Conservation (phyloP, 2,113 vertebrate genomes). For the Cebus imitator region DNA sequence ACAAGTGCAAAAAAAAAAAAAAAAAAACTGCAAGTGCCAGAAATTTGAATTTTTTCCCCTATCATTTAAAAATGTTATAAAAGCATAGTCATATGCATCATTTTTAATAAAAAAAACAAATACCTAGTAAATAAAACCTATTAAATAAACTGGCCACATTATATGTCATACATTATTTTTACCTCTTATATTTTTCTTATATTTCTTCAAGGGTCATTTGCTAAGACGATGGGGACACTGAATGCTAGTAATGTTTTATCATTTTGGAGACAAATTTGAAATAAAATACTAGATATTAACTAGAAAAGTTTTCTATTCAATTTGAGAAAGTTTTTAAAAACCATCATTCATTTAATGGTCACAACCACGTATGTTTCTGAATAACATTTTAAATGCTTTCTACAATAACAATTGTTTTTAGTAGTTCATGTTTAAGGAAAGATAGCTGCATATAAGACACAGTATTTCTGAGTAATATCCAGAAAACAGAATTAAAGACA, state of each 20-base stretch:
- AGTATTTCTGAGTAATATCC: not conserved
- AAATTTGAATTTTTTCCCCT: not conserved
- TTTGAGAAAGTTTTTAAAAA: not conserved
- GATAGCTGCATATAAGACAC: not conserved
- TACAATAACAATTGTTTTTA: not conserved
- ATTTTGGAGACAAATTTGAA: not conserved
- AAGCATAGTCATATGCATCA: not conserved
- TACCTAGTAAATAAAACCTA: not conserved
- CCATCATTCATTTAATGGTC: not conserved
- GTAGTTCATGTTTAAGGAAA: not conserved
- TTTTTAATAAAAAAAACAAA: conserved; percentile 15
- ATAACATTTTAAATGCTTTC: conserved; percentile 8
- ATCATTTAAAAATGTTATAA: not conserved
- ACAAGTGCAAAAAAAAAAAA: too few species aligned
- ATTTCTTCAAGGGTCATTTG: not conserved
- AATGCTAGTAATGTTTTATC: not conserved
- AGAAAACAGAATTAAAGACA: not conserved
- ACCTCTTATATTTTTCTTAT: not conserved
- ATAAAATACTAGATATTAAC: not conserved
- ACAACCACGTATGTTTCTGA: not conserved
- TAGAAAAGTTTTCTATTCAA: not conserved
- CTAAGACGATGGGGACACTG: not conserved
- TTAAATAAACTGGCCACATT: not conserved
- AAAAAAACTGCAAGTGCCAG: not conserved
- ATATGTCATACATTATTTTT: not conserved